These are phyloP conservation scores for Conus betulinus DNA, from an alignment of 1,140 invertebrate genomes.

Conservation along the genomic window DNA sequence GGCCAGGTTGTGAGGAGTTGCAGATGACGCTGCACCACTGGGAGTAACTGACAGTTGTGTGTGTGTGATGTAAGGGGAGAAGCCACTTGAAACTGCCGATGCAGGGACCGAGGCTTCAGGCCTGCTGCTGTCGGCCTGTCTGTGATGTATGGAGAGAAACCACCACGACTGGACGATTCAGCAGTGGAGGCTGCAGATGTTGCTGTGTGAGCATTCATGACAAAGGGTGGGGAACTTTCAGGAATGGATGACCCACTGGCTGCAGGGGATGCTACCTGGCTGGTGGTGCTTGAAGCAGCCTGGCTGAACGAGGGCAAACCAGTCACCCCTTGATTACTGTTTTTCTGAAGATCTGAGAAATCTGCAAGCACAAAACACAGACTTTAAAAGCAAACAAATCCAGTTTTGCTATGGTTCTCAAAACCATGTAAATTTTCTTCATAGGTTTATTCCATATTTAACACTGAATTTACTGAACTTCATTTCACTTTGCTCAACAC, in stretches of 20 bases:
- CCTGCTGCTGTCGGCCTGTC: too few species aligned
- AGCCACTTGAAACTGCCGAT: background rate
- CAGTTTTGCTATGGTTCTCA: background rate
- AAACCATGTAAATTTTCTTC: background rate
- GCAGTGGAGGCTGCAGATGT: background rate
- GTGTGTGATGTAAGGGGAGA: background rate
- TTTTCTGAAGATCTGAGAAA: slow-evolving; percentile 27
- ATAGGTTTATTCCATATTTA: too few species aligned
- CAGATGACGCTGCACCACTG: background rate
- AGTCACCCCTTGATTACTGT: background rate
- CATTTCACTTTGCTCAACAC: too few species aligned
- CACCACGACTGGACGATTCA: background rate
- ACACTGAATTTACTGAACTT: too few species aligned
- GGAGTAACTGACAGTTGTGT: background rate
- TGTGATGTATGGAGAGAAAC: background rate
- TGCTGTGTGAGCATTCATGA: background rate
- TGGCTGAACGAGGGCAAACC: background rate
- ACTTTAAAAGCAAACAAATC: background rate
- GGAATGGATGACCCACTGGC: background rate
- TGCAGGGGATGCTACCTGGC: background rate
- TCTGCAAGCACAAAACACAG: slow-evolving; percentile 13
- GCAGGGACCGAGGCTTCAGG: background rate
- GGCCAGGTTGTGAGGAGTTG: background rate
- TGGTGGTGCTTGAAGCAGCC: background rate
- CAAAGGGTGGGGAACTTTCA: background rate